Evolutionary conservation across 2,888 invertebrate species (phyloP).

Genomic region (Platypus cylindrus): DNA sequence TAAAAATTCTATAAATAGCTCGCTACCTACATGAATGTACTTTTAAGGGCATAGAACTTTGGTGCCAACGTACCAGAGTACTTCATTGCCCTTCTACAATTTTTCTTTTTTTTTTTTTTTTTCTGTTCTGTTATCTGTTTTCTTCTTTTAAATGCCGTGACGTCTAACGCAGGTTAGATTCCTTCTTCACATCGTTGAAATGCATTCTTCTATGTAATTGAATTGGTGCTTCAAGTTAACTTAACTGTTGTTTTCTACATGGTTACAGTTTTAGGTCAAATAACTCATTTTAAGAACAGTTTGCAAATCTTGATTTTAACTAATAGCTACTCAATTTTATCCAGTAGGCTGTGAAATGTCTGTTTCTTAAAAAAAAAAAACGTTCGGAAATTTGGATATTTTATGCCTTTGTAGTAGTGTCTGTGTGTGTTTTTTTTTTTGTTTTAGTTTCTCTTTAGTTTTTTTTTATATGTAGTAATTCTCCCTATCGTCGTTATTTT

Average conservation of each 20-base stretch:
- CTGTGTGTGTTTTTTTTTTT: conserved; percentile 8
- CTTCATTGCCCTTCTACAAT: conserved; percentile 15
- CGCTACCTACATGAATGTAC: conserved; percentile 19
- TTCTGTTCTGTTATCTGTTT: too few relatives aligned
- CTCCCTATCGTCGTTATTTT: too few relatives aligned
- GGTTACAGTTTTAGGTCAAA: conserved; percentile 37
- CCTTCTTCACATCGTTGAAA: conserved; percentile 21
- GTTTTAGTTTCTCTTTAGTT: too few relatives aligned
- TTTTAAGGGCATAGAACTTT: conserved; percentile 28
- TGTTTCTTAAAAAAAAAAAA: background rate
- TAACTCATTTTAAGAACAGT: conserved; percentile 26
- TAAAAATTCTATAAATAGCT: conserved; percentile 16
- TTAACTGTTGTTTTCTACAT: conserved; percentile 36
- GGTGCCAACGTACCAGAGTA: conserved; percentile 15
- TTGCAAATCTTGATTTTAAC: conserved; percentile 17
- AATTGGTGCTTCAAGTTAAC: conserved; percentile 23
- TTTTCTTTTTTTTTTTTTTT: too few relatives aligned
- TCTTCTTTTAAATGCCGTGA: too few relatives aligned
- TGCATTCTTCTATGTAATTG: conserved; percentile 26
- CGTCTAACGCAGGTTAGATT: conserved; percentile 16
- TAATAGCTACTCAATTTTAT: conserved; percentile 11
- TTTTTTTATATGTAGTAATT: too few relatives aligned
- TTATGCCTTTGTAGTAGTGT: conserved; percentile 1
- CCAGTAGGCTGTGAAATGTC: conserved; percentile 10
- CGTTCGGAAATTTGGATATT: conserved; percentile 8